Base-by-base conservation (phyloP, 2,888 invertebrate genomes). In the Hemaris fuciformis region DNA sequence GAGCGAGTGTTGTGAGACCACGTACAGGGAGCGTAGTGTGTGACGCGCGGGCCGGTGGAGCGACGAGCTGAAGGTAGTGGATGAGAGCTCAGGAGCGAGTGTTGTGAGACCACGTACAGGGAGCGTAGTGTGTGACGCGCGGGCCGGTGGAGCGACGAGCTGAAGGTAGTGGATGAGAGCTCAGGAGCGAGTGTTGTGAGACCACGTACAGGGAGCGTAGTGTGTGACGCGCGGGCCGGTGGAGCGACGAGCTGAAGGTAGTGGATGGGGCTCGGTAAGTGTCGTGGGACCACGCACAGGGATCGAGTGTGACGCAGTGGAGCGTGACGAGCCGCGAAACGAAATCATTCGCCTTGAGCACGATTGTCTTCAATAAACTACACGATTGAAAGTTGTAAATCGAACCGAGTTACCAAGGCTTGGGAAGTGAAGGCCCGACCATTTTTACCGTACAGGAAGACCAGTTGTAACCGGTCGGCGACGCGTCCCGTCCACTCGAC, bases 381-480 rank as follows among this genome's bases (percentile, higher is more conserved):
- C 45, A 23, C 46, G 27, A 31, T 53, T 53, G 53, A 53, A 53
- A 53, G 53, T 53, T 53, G 53, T 53, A 53, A 53, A 31, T 31
- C 31, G 53, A 53, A 31, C 27, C 31, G 53, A 31, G 53, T 8
- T 31, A 15, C 53, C 53, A 53, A 53, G 53, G 53, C 53, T 53
- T 53, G 53, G 53, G 53, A 6, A 46, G 46, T 46, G 46, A 53
- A 18, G 53, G 53, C 53, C 8, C 48, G 27, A 18, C 15, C 18
- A 53, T 53, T 53, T 53, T 53, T 53, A 53, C 53, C 53, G 53
- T 53, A 53, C 53, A 53, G 53, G 53, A 53, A 53, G 53, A 53
- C 53, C 53, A 53, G 53, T 53, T 31, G 53, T 53, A 53, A 53
- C 53, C 53, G 53, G 53, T 53, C 25, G 25, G n/a, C 23, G 15